Conservation (phyloP, 2,797 vertebrate genomes). For the Cephalopachus bancanus region DNA sequence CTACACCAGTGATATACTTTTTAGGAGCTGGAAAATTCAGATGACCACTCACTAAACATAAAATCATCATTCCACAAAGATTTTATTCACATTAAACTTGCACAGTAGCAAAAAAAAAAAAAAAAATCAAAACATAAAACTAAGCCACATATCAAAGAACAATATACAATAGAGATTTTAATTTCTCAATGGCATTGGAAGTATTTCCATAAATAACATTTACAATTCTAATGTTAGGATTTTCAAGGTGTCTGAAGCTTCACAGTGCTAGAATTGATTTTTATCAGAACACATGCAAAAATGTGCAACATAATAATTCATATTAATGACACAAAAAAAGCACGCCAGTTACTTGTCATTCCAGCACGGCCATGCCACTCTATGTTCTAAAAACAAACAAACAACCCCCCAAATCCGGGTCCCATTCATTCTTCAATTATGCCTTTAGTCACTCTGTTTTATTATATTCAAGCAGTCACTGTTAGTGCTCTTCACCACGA, state of each 20-base stretch:
- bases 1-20: slow-evolving; percentile 74
- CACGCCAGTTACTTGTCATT: slow-evolving; percentile 82
- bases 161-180: slow-evolving; percentile 78
- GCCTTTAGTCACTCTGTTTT: slow-evolving; percentile 86
- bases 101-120: slow-evolving; percentile 80
- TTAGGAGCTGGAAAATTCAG: slow-evolving; percentile 77
- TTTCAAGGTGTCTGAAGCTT: slow-evolving; percentile 82
- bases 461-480: slow-evolving; percentile 87
- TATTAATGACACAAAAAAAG: slow-evolving; percentile 73
- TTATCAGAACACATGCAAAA: slow-evolving; percentile 83
- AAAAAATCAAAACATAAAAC: slow-evolving; percentile 80
- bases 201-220: slow-evolving; percentile 77
- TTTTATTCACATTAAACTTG: slow-evolving; percentile 87
- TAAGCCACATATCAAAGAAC: slow-evolving; percentile 80
- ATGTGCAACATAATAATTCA: slow-evolving; percentile 75
- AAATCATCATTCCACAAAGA: slow-evolving; percentile 87
- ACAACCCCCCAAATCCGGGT: slow-evolving; percentile 80
- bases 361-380: slow-evolving; percentile 71
- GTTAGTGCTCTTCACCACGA: slow-evolving; percentile 87
- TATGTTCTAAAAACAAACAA: slow-evolving; percentile 84
- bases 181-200: slow-evolving; percentile 79
- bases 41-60: slow-evolving; percentile 85
- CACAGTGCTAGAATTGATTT: slow-evolving; percentile 83
- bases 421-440: slow-evolving; percentile 88
- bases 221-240: slow-evolving; percentile 82